Percentiles rank a stretch among this genome's conserved stretches.
phyloP scores from a whole-genome alignment of 2,797 vertebrate species.

The Lindbergichthys nudifrons region DNA sequence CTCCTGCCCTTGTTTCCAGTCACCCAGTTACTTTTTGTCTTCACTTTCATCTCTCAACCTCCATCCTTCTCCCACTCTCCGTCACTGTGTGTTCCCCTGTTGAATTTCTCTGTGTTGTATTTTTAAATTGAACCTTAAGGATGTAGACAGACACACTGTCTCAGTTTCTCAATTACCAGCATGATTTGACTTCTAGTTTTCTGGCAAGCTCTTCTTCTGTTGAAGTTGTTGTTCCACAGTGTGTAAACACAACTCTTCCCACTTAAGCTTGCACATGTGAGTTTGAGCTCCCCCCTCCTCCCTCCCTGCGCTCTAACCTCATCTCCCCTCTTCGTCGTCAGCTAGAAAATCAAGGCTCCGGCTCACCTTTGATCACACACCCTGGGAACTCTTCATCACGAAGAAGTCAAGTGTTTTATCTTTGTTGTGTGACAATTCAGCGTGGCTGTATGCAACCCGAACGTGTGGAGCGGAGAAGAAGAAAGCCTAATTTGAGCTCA shows the following conservation, averaged over 20 bases:
- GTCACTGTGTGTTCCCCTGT: neutral
- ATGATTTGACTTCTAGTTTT: slow-evolving; percentile 53
- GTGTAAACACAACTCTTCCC: slow-evolving; percentile 64
- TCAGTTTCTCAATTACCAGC: slow-evolving; percentile 38
- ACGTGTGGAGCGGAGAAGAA: slow-evolving; percentile 52
- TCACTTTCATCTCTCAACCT: slow-evolving; percentile 18
- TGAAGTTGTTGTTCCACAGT: slow-evolving; percentile 65
- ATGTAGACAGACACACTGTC: slow-evolving; percentile 11
- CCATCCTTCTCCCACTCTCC: slow-evolving; percentile 5
- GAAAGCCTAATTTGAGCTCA: slow-evolving; percentile 83
- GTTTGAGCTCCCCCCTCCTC: slow-evolving; percentile 4
- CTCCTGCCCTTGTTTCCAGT: slow-evolving; percentile 45
- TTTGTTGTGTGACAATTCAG: slow-evolving; percentile 78
- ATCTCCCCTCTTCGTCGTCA: slow-evolving; percentile 57
- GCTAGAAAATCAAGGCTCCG: slow-evolving; percentile 50
- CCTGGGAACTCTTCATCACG: slow-evolving; percentile 66
- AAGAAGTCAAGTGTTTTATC: slow-evolving; percentile 79
- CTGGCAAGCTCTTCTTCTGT: slow-evolving; percentile 57
- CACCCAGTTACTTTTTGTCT: slow-evolving; percentile 34
- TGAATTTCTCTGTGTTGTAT: slow-evolving; percentile 1
- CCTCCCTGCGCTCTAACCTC: slow-evolving; percentile 28
- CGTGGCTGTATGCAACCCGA: slow-evolving; percentile 63
- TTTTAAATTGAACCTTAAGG: slow-evolving; percentile 13
- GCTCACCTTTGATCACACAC: slow-evolving; percentile 77
- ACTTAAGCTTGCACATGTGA: slow-evolving; percentile 29